Conservation (phyloP, 1,140 invertebrate genomes). For the Dufourea novaeangliae region DNA sequence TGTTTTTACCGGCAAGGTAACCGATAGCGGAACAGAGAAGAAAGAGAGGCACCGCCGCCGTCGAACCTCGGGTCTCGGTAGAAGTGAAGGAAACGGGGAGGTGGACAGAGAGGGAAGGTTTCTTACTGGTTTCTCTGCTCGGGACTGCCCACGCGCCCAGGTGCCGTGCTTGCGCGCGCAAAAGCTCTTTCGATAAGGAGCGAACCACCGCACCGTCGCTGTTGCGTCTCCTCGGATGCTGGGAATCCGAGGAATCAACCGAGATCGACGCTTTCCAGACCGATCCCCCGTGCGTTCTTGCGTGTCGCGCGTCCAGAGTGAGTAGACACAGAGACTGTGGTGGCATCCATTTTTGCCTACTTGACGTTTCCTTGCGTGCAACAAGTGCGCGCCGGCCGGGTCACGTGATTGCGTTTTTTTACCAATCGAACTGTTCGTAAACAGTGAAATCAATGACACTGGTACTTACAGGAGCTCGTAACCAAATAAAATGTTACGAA, state of each 20-base stretch:
- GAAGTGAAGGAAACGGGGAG: slow-evolving; percentile 17
- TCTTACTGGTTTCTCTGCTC: slow-evolving; percentile 58
- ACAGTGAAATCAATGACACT: too few relatives aligned
- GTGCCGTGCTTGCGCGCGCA: slow-evolving; percentile 55
- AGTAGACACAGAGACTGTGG: neutral
- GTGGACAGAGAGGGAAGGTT: slow-evolving; percentile 38
- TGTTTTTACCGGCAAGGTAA: slow-evolving; percentile 64
- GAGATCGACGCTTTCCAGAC: neutral
- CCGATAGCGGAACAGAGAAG: slow-evolving; percentile 37
- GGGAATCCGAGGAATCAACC: neutral
- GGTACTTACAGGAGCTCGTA: too few relatives aligned
- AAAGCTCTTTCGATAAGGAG: slow-evolving; percentile 51
- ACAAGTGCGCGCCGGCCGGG: slow-evolving; percentile 11
- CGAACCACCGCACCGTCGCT: too few relatives aligned
- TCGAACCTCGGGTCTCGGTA: slow-evolving; percentile 16
- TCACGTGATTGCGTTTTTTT: slow-evolving; percentile 3
- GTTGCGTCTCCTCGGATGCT: neutral
- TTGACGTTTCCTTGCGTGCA: neutral
- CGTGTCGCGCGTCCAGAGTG: neutral
- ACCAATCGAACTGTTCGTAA: too few relatives aligned
- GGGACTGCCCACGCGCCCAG: slow-evolving; percentile 65
- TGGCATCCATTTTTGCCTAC: neutral
- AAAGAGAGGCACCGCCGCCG: slow-evolving; percentile 11
- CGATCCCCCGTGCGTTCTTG: neutral
- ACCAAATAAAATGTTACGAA: too few relatives aligned